phyloP scores from a whole-genome alignment of 2,888 invertebrate genomes.

The Apodemia duryi region DNA sequence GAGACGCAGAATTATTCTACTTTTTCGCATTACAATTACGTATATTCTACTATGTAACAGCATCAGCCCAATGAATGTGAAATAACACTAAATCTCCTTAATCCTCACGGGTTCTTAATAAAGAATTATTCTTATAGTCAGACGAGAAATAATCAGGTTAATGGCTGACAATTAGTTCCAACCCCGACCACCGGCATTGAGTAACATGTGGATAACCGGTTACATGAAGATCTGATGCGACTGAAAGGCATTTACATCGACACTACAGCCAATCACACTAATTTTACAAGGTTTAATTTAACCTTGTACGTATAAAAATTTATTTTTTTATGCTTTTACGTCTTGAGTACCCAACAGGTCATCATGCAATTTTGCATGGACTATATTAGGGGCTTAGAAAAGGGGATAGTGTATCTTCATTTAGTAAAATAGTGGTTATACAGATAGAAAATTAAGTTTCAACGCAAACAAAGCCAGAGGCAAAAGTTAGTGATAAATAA shows the following conservation, averaged over 20 bases:
- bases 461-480: no score
- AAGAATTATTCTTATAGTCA: conserved; percentile 15
- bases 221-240: conserved; percentile 19
- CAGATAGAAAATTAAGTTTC: no score
- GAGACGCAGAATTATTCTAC: no score
- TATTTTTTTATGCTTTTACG: no score
- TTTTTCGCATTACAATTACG: no score
- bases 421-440: no score
- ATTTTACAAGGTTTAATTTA: neutral
- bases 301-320: neutral
- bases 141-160: conserved; percentile 49
- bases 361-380: no score
- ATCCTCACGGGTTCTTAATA: conserved; percentile 18
- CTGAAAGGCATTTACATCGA: neutral
- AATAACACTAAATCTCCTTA: conserved; percentile 30
- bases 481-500: no score
- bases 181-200: conserved; percentile 22
- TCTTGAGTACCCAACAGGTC: no score
- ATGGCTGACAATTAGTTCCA: conserved; percentile 57
- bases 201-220: conserved; percentile 44
- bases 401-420: no score
- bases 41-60: neutral
- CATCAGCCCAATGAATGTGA: neutral
- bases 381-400: no score
- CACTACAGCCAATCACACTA: neutral